Evolutionary conservation across 2,888 invertebrate species (phyloP).

Genomic region (Drosophila borborema): DNA sequence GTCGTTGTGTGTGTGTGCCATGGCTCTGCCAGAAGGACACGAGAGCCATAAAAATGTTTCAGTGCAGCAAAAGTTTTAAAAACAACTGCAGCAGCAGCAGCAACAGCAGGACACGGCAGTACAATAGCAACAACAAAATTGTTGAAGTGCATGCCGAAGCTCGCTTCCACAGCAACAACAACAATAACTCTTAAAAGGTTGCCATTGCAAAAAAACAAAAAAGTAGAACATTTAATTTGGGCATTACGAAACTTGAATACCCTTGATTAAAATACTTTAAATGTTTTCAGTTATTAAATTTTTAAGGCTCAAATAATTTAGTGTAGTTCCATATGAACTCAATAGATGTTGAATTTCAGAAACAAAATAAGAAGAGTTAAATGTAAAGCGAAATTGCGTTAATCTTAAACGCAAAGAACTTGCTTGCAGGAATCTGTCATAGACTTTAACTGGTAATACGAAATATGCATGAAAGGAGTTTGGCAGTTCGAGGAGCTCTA

Average conservation of each 20-base stretch:
- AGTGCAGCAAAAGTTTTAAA: conserved; percentile 60
- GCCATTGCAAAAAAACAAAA: conserved; percentile 38
- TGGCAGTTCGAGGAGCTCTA: too few species aligned
- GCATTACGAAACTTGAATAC: neutral
- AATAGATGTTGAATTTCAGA: too few species aligned
- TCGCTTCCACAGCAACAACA: conserved; percentile 18
- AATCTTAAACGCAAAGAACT: too few species aligned
- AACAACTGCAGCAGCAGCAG: conserved; percentile 49
- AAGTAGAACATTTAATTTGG: conserved; percentile 12
- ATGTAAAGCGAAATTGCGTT: too few species aligned
- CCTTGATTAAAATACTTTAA: neutral
- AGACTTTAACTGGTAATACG: too few species aligned
- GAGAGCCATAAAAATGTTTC: conserved; percentile 72
- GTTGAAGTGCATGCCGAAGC: conserved; percentile 49
- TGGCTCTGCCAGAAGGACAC: conserved; percentile 68
- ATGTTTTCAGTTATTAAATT: neutral
- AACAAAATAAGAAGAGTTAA: too few species aligned
- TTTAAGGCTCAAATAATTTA: neutral
- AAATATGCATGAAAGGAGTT: too few species aligned
- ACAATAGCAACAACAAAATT: conserved; percentile 36
- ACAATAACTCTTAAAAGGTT: conserved; percentile 65
- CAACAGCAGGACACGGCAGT: conserved; percentile 34
- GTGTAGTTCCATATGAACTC: neutral
- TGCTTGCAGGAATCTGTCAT: too few species aligned
- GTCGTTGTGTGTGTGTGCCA: neutral